Evolutionary conservation across 2,797 vertebrate species (phyloP).

Genomic region (Neomorphus geoffroyi): DNA sequence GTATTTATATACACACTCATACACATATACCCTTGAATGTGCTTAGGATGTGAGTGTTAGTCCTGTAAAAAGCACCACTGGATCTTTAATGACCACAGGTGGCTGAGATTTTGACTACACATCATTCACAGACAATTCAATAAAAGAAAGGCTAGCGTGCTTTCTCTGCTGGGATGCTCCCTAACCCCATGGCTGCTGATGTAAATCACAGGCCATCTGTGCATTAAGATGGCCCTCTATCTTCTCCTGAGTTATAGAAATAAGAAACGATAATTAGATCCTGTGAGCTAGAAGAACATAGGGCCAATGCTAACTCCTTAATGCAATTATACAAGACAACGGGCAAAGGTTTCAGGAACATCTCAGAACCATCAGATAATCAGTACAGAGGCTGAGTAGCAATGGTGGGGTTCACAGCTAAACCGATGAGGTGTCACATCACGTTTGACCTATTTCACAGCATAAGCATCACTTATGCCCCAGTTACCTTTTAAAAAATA

Average conservation of each 20-base stretch:
- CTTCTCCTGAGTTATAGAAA: constrained; percentile 13
- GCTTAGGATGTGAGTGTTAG: background rate
- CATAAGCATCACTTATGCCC: constrained; percentile 58
- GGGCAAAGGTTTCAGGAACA: background rate
- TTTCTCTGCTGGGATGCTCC: constrained; percentile 14
- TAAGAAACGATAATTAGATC: constrained; percentile 11
- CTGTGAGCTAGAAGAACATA: background rate
- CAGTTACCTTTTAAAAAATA: constrained; percentile 20
- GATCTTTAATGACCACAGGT: constrained; percentile 8
- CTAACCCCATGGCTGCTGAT: constrained; percentile 29
- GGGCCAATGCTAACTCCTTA: background rate
- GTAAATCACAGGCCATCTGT: constrained; percentile 38
- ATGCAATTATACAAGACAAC: background rate
- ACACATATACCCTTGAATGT: background rate
- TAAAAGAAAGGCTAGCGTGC: constrained; percentile 1
- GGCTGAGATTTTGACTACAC: background rate
- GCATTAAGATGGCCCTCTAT: background rate
- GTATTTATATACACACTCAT: background rate
- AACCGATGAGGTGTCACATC: background rate
- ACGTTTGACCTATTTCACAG: constrained; percentile 58
- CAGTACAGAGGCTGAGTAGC: background rate
- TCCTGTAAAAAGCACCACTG: background rate
- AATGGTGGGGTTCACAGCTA: background rate
- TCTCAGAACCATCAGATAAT: constrained; percentile 15
- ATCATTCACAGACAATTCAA: constrained; percentile 8